These are phyloP conservation scores for Kradibia gibbosae DNA, from an alignment of 1,140 invertebrate species.

Conservation along the genomic window DNA sequence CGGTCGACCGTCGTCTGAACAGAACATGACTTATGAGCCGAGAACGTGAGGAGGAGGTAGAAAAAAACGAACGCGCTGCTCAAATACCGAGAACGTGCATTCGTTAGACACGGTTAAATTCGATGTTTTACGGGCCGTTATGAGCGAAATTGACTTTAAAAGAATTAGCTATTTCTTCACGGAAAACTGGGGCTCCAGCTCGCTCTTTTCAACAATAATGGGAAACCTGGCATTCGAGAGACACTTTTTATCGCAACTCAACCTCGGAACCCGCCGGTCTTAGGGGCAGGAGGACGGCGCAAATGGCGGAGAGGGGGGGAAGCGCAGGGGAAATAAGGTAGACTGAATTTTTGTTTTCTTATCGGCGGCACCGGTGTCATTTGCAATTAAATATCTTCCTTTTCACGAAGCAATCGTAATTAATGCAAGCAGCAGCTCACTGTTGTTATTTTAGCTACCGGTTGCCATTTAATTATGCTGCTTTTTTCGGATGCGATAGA, in stretches of 20 bases:
- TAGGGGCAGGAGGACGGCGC: no score
- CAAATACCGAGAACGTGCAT: constrained; percentile 6
- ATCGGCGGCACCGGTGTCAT: neutral
- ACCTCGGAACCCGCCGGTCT: no score
- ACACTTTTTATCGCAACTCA: neutral
- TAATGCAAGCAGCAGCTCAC: no score
- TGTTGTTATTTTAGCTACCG: no score
- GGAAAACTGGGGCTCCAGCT: neutral
- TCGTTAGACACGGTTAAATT: constrained; percentile 26
- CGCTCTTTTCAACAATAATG: constrained; percentile 13
- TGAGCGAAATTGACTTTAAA: constrained; percentile 6
- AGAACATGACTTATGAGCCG: neutral
- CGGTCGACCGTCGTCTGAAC: neutral
- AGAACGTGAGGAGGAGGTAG: neutral
- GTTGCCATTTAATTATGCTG: no score
- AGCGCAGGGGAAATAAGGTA: no score
- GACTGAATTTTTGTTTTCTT: constrained; percentile 27
- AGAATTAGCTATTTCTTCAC: constrained; percentile 9
- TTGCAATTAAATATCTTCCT: constrained; percentile 6
- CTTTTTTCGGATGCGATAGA: no score
- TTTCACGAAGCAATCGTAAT: neutral
- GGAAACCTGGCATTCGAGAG: neutral
- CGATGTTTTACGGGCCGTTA: neutral
- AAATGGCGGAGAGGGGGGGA: no score
- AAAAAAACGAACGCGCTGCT: neutral